Evolutionary conservation across 2,888 invertebrate genomes (phyloP), one percentile per base, ranked within the genome.

Genomic region (Tetropium fuscum): DNA sequence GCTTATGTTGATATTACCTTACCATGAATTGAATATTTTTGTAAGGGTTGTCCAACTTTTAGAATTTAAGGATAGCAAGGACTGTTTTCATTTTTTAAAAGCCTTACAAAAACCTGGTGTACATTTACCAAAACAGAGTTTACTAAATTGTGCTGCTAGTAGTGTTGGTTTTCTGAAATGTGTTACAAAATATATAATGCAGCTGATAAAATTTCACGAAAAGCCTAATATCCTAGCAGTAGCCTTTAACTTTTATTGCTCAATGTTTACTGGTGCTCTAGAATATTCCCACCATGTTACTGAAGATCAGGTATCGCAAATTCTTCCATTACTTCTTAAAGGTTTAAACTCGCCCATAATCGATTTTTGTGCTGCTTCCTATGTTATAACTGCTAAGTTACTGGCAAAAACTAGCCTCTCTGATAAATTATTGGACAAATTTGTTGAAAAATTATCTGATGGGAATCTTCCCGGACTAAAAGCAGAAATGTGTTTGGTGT

Each of bases 21-120:
- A 96, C 78, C 96, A 98, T 80, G 94, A 96, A 74, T 94, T 95
- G 0, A 91, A 92, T 67, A 90, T 94, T 63, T 99, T 98, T 83
- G 89, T 93, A 0, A 82, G 88, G 71, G 87, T 94, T 44, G 78
- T 98, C 1, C 94, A 96, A 79, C 83, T 95, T 0, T 77, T 93
- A 70, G 85, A 90, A 49, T 78, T 97, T 7, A 85, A 85, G 13
- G 82, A 87, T 4, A 71, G 78, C 0, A 82, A 81, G n/a, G 87
- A 87, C 51, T 84, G 86, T 57, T 96, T 94, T 93, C 82, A 85
- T 64, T 96, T 94, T 92, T 80, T 98, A 19, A 80, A 84, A 19
- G 84, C 88, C 0, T 77, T 94, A 2, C 91, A 94, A 77, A 91
- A 90, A 75, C 84, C 88, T 6, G 94, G 94, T 1, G 82, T 90